Conservation (phyloP, 1,140 invertebrate species). For the Anoplolepis gracilipes region DNA sequence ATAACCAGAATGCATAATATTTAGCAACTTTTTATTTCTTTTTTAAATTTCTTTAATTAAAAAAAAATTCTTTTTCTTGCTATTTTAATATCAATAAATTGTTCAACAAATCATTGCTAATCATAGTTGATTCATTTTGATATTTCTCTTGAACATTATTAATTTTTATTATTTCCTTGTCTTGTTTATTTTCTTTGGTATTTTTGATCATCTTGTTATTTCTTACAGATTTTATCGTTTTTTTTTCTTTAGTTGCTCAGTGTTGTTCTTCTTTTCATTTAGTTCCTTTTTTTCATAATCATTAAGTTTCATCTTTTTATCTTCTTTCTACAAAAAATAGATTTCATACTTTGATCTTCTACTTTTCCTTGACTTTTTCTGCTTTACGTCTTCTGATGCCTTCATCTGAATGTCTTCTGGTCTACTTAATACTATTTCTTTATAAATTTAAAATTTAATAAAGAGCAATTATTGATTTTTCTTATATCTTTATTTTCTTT, state of each 20-base stretch:
- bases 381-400: neutral
- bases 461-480: neutral
- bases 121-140: neutral
- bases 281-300: neutral
- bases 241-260: neutral
- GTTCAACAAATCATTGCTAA: neutral
- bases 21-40: no score
- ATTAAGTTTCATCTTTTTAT: neutral
- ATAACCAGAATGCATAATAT: no score
- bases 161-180: neutral
- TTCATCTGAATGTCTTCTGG: constrained; percentile 28
- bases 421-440: neutral
- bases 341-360: constrained; percentile 4
- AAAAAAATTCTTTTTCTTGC: neutral
- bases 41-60: neutral
- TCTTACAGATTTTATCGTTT: constrained; percentile 47
- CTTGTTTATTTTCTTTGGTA: neutral
- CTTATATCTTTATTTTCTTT: neutral
- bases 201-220: neutral
- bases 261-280: constrained; percentile 36
- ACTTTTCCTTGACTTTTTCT: neutral
- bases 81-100: neutral
- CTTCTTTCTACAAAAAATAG: neutral
- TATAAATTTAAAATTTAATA: neutral
- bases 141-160: neutral